phyloP scores from a whole-genome alignment of 1,140 invertebrate genomes.

The Hirudo medicinalis region DNA sequence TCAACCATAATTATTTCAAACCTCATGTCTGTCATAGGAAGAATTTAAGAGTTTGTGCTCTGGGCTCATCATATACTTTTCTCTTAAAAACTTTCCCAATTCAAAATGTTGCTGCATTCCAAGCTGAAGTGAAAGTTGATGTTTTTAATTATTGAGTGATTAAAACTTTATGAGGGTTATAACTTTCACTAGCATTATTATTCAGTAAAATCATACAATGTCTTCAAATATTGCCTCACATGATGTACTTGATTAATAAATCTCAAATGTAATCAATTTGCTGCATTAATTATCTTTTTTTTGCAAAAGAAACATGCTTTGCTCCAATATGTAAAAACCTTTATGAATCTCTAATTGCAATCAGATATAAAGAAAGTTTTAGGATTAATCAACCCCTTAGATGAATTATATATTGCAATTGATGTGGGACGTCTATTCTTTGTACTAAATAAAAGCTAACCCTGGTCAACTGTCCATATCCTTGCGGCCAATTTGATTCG shows the following conservation, averaged over 20 bases:
- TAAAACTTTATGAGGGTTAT: too few species aligned
- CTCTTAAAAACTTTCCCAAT: conserved; percentile 18
- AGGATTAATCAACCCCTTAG: too few species aligned
- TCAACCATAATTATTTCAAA: not conserved
- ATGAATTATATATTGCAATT: too few species aligned
- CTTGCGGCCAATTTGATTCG: conserved; percentile 19
- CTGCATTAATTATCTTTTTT: too few species aligned
- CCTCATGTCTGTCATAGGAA: conserved; percentile 16
- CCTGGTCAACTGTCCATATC: conserved; percentile 15
- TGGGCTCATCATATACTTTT: conserved; percentile 8
- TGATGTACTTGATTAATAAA: too few species aligned
- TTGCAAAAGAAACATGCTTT: too few species aligned
- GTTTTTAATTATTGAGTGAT: not conserved
- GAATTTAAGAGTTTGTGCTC: conserved; percentile 16
- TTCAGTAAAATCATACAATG: not conserved
- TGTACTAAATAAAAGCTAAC: conserved; percentile 11
- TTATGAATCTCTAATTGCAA: too few species aligned
- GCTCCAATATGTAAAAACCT: too few species aligned
- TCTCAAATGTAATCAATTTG: too few species aligned
- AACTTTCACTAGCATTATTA: too few species aligned
- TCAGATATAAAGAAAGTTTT: too few species aligned
- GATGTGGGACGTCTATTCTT: too few species aligned
- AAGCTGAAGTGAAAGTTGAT: conserved; percentile 13
- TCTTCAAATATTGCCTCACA: not conserved
- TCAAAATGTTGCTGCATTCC: conserved; percentile 21